Evolutionary conservation across 2,888 invertebrate genomes (phyloP).

Genomic region (Bembecia ichneumoniformis): DNA sequence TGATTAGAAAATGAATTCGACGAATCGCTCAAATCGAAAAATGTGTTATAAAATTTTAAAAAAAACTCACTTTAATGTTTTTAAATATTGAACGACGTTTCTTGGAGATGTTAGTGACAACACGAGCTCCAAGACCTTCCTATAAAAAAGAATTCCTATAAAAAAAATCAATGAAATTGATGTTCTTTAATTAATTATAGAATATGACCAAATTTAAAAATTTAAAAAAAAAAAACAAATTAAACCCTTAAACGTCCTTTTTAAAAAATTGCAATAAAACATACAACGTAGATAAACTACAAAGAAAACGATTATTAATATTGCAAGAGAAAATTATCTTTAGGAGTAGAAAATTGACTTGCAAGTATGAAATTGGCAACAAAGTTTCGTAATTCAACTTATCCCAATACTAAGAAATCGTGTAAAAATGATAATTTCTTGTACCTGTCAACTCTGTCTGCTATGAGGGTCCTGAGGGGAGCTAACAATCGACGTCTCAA

Average conservation of each 20-base stretch:
- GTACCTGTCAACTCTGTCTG: constrained; percentile 58
- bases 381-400: not conserved
- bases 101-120: constrained; percentile 88
- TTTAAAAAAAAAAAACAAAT: too few species aligned
- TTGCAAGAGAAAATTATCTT: too few species aligned
- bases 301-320: too few species aligned
- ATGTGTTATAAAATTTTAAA: not conserved
- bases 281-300: too few species aligned
- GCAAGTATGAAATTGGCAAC: not conserved
- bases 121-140: constrained; percentile 90
- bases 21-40: too few species aligned
- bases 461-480: constrained; percentile 54
- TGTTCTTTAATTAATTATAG: too few species aligned
- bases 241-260: too few species aligned
- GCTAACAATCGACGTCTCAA: constrained; percentile 49
- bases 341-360: too few species aligned
- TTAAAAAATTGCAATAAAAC: too few species aligned
- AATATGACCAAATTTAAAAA: too few species aligned
- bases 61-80: constrained; percentile 81
- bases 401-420: constrained; percentile 3
- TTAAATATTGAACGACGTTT: constrained; percentile 89
- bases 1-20: too few species aligned
- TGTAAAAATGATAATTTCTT: not conserved
- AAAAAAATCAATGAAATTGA: too few species aligned
- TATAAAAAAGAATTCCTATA: constrained; percentile 19